These are phyloP conservation scores for Mormyrops attenuatus DNA, from an alignment of 2,797 vertebrate genomes.

Conservation along the genomic window DNA sequence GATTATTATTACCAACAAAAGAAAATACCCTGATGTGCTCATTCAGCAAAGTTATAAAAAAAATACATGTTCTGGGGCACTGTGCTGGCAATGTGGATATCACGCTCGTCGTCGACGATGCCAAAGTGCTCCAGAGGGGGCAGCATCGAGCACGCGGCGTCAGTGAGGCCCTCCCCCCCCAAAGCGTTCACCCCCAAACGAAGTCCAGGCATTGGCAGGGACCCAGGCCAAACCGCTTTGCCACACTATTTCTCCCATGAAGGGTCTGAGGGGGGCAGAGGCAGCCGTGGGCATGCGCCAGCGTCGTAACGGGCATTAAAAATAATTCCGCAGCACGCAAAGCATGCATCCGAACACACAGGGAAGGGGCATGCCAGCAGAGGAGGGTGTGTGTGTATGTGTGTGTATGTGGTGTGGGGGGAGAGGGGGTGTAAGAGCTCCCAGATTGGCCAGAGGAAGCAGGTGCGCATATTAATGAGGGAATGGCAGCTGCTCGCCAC, in stretches of 20 bases:
- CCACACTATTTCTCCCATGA: background rate
- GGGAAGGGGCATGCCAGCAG: constrained; percentile 13
- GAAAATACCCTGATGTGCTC: constrained; percentile 56
- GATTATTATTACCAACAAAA: constrained; percentile 38
- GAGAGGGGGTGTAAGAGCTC: constrained; percentile 44
- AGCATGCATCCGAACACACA: background rate
- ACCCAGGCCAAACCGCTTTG: constrained; percentile 25
- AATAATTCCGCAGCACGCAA: background rate
- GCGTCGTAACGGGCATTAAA: background rate
- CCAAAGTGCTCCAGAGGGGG: constrained; percentile 56
- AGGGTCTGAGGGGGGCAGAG: background rate
- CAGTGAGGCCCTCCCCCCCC: background rate
- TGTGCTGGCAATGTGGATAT: constrained; percentile 41
- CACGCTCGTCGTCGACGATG: constrained; percentile 31
- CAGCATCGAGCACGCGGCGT: constrained; percentile 26
- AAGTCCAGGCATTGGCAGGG: constrained; percentile 34
- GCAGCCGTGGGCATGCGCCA: background rate
- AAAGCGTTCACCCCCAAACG: background rate
- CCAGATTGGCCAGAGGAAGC: constrained; percentile 73
- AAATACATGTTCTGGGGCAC: constrained; percentile 30
- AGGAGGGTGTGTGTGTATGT: background rate
- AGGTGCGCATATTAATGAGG: constrained; percentile 87
- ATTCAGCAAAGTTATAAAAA: constrained; percentile 42
- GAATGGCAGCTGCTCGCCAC: constrained; percentile 71
- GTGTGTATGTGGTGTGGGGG: constrained; percentile 31